Percentiles rank a stretch among this genome's conserved stretches.
These are phyloP conservation scores for Uloborus plumipes DNA, from an alignment of 2,888 invertebrate genomes.

Conservation along the genomic window DNA sequence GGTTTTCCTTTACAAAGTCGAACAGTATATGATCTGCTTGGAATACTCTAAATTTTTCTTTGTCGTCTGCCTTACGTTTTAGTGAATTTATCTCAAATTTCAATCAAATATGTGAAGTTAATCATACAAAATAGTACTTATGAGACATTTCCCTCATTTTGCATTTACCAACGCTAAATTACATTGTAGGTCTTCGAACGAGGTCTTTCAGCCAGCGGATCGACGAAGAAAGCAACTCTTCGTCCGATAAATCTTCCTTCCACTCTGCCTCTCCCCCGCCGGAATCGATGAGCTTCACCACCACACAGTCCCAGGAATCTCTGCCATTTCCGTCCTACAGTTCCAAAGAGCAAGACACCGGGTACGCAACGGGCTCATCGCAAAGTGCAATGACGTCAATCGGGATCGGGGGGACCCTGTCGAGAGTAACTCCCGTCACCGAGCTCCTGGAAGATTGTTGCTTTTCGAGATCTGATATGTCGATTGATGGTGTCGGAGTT, in stretches of 20 bases:
- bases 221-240: slow-evolving; percentile 11
- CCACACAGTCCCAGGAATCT: slow-evolving; percentile 39
- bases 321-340: slow-evolving; percentile 22
- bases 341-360: slow-evolving; percentile 52
- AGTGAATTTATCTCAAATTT: no score
- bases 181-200: not conserved
- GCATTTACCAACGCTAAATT: no score
- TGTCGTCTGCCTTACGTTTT: no score
- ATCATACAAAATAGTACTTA: no score
- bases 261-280: not conserved
- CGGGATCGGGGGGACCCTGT: slow-evolving; percentile 10
- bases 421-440: slow-evolving; percentile 46
- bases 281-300: slow-evolving; percentile 39
- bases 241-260: not conserved
- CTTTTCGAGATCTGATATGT: slow-evolving; percentile 34
- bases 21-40: no score
- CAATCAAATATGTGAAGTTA: no score
- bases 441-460: slow-evolving; percentile 52
- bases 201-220: not conserved
- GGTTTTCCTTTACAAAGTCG: no score
- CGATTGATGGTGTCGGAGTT: not conserved
- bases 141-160: no score
- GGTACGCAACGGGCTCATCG: slow-evolving; percentile 47
- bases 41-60: no score
- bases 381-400: slow-evolving; percentile 15